Evolutionary conservation across 2,797 vertebrate species (phyloP), one percentile per base, ranked within the genome.

Genomic region (Pyrocephalus nanus): DNA sequence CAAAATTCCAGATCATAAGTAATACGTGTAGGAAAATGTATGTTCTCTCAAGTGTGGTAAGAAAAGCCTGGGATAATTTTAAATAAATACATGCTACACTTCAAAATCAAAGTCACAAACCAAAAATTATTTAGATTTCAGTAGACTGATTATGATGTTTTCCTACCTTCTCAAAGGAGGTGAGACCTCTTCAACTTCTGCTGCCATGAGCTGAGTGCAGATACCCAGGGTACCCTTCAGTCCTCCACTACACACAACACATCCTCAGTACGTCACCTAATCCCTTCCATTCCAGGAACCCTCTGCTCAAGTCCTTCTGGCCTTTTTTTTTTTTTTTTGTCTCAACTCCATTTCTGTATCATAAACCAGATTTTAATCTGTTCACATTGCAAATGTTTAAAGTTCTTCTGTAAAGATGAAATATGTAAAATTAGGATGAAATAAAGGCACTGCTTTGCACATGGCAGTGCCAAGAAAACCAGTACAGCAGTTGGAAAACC

Each of bases 1-100:
- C 58, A 93, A 85, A 94, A 92, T 79, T 79, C 78, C 73, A 29
- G 38, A 94, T 91, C 32, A 70, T 8, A 65, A 47, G 50, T 10
- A 8, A 96, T 65, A 90, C 45, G 76, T 12, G 20, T 83, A 91
- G 69, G 77, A 83, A 96, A 96, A 96, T 22, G 54, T 65, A 86
- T 57, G 55, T 90, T 92, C 38, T 92, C 47, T 64, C 83, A 90
- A 66, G 47, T 65, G 64, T 76, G 62, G 43, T 30, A 92, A 93
- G 54, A 79, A 91, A 95, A 65, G 38, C 20, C 73, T 47, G 61
- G 53, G 29, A 79, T 47, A 57, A 92, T 64, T 30, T 79, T 34
- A 64, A 75, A 38, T 45, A 78, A 94, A 95, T 42, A 69, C 4
- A 51, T 1, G 55, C 58, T 53, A 86, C 30, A 76, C 50, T 75